phyloP scores from a whole-genome alignment of 2,797 vertebrate species.

The Sciaenops ocellatus region DNA sequence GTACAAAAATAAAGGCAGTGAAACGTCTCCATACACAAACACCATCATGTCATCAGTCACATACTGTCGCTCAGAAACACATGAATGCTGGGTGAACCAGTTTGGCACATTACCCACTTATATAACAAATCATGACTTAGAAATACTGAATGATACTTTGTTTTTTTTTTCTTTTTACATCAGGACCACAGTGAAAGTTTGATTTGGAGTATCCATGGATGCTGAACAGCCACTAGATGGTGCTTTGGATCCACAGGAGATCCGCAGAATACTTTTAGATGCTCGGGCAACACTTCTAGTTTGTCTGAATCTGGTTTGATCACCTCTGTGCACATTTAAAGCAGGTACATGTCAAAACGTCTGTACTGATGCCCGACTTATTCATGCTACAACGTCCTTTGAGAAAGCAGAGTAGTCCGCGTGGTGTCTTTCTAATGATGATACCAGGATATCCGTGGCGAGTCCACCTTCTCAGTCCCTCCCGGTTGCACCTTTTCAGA shows the following conservation, averaged over 20 bases:
- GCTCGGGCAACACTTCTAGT: constrained; percentile 13
- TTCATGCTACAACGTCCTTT: constrained; percentile 51
- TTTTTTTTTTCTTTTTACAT: constrained; percentile 39
- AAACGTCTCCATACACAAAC: constrained; percentile 80
- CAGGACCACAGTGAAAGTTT: constrained; percentile 35
- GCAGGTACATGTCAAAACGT: constrained; percentile 35
- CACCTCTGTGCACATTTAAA: constrained; percentile 30
- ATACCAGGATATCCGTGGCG: constrained; percentile 20
- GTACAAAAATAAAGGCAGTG: constrained; percentile 89
- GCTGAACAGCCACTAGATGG: constrained; percentile 75
- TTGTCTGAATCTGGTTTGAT: constrained; percentile 28
- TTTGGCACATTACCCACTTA: constrained; percentile 64
- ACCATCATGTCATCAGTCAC: constrained; percentile 73
- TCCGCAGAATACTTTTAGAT: constrained; percentile 37
- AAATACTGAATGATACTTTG: constrained; percentile 72
- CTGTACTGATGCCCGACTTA: constrained; percentile 33
- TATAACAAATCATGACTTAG: constrained; percentile 53
- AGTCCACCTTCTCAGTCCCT: constrained; percentile 37
- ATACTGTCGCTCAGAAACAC: constrained; percentile 56
- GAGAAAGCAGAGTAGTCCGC: constrained; percentile 38
- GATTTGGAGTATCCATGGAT: constrained; percentile 31
- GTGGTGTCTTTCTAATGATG: constrained; percentile 20
- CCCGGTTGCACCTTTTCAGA: constrained; percentile 35
- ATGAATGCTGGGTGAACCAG: constrained; percentile 55
- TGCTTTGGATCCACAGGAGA: constrained; percentile 67